A percentile compares a stretch with the other conserved stretches of the same genome.
Evolutionary conservation across 2,113 vertebrate species (phyloP).

Genomic region (Nothoprocta perdicaria): DNA sequence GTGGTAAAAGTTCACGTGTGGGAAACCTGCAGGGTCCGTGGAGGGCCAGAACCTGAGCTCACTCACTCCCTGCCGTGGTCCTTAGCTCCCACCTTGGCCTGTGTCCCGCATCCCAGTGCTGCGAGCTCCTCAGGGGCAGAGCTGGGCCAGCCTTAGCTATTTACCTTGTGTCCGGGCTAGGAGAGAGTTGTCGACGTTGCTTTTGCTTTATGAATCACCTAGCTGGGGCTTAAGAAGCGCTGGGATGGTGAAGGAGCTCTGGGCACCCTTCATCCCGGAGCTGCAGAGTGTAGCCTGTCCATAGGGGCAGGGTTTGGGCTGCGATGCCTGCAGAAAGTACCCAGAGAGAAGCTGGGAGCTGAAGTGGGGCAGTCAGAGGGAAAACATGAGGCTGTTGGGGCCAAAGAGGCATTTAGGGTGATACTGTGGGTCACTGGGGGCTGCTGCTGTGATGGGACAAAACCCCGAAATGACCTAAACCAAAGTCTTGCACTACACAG

Average conservation of each 20-base stretch:
- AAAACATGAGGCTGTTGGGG: neutral
- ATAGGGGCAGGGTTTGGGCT: accelerated
- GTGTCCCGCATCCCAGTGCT: neutral
- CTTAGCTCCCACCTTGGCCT: no score
- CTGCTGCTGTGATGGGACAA: neutral
- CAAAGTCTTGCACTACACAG: neutral
- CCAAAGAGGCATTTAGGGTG: neutral
- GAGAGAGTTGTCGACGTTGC: neutral
- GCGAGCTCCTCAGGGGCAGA: neutral
- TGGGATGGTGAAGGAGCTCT: neutral
- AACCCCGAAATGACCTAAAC: neutral
- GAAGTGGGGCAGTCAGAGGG: neutral
- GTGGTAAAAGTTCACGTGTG: accelerated
- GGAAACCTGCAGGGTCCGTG: no score
- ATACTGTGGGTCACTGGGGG: neutral
- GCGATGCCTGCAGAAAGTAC: neutral
- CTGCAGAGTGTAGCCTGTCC: accelerated
- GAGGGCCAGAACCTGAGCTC: no score
- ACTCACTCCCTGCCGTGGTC: no score
- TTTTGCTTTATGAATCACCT: neutral
- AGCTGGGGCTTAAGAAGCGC: accelerated
- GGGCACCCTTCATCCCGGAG: accelerated
- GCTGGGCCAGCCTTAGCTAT: neutral
- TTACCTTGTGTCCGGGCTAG: neutral
- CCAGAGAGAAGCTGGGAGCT: neutral